Evolutionary conservation across 2,888 invertebrate species (phyloP), one percentile per base, ranked within the genome.

Genomic region (Deilephila porcellus): DNA sequence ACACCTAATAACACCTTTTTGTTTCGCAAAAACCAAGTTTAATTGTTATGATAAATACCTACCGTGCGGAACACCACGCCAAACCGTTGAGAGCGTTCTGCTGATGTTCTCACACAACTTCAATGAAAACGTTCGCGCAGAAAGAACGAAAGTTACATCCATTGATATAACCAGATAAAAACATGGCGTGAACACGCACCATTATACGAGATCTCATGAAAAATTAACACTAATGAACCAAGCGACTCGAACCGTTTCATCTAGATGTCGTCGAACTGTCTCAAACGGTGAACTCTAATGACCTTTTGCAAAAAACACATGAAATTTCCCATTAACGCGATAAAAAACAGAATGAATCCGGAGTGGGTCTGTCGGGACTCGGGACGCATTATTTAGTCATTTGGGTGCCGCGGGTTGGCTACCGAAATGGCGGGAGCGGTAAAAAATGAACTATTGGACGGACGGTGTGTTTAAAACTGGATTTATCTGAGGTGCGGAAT

Each of bases 361-460:
- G 60, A 20, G 34, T 37, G 32, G 62, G 71, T 72, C 60, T 56
- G 77, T 67, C 67, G 45, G 77, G 77, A 75, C 78, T 67, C 67
- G 45, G 77, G 77, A 75, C 78, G 80, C 81, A 86, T 86, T 85
- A 85, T 85, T 81, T 83, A 85, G 86, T 85, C 82, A 86, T 86
- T 86, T 86, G 45, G 60, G 45, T 60, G 84, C 80, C 6, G 79
- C 60, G 45, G 60, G 29, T 20, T 37, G 60, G 80, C 81, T 81
- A 78, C 81, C 74, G 81, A 71, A 71, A 60, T 45, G 59, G 73
- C 75, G 76, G 76, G 74, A 71, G 76, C 70, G 74, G 73, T 79
- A 76, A 82, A 83, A 84, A 84, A 82, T 80, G 32, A 25, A 52
- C 25, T 70, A 71, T 37, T 19, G n/a, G 32, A 60, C 60, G 60